phyloP scores from a whole-genome alignment of 1,140 invertebrate species.

The Cotesia glomerata region DNA sequence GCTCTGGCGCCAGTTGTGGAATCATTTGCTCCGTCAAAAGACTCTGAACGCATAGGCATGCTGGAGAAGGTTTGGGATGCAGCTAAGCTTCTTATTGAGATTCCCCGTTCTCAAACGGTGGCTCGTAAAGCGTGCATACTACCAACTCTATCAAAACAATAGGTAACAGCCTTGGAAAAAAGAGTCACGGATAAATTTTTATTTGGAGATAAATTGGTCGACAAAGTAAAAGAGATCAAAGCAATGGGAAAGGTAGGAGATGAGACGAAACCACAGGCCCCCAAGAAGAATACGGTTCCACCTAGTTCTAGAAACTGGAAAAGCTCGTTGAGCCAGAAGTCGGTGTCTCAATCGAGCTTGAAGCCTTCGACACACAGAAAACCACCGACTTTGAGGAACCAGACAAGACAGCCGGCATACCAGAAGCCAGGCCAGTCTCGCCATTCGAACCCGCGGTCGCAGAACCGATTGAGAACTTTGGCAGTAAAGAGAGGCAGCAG shows the following conservation, averaged over 20 bases:
- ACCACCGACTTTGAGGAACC: conserved; percentile 12
- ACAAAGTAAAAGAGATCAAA: conserved; percentile 25
- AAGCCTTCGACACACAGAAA: neutral
- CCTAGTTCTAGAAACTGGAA: too few relatives aligned
- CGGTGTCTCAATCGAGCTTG: conserved; percentile 2
- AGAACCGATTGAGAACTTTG: conserved; percentile 16
- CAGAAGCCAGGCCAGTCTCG: conserved; percentile 1
- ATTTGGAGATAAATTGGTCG: conserved; percentile 27
- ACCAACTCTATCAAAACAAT: conserved; percentile 18
- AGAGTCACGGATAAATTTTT: conserved; percentile 39
- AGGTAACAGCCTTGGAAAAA: conserved; percentile 40
- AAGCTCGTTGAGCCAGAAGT: conserved; percentile 8
- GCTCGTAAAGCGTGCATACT: conserved; percentile 25
- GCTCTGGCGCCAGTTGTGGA: neutral
- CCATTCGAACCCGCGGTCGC: neutral
- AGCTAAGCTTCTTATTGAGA: neutral
- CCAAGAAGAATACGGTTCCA: neutral
- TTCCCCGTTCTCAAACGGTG: conserved; percentile 20
- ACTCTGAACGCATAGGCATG: neutral
- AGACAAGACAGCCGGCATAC: neutral
- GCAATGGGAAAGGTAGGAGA: conserved; percentile 3
- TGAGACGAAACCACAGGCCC: conserved; percentile 9
- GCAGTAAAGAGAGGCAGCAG: too few relatives aligned
- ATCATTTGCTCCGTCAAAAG: neutral
- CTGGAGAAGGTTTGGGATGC: neutral